These are phyloP conservation scores for Tadarida brasiliensis DNA, from an alignment of 2,797 vertebrate species.

Conservation along the genomic window DNA sequence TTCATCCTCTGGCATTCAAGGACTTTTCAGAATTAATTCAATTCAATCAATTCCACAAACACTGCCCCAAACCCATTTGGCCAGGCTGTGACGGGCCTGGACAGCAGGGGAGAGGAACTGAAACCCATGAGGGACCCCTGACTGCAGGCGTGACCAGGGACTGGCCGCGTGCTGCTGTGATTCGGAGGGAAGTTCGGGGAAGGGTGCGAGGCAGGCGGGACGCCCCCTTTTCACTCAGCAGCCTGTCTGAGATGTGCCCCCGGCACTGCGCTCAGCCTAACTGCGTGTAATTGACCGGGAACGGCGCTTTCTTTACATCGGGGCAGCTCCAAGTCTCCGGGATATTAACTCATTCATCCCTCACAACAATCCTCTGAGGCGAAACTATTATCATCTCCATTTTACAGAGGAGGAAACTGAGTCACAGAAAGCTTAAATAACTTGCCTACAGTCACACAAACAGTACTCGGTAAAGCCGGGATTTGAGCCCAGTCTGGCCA, in stretches of 20 bases:
- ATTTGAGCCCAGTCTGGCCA: background rate
- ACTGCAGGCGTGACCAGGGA: background rate
- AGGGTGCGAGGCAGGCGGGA: background rate
- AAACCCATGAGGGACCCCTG: background rate
- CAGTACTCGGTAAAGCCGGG: background rate
- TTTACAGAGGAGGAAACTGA: slow-evolving; percentile 63
- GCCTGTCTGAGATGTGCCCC: background rate
- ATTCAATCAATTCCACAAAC: background rate
- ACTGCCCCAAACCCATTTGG: background rate
- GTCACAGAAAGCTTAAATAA: background rate
- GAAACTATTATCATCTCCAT: slow-evolving; percentile 16
- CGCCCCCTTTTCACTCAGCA: background rate
- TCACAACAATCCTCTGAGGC: background rate
- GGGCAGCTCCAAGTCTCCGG: background rate
- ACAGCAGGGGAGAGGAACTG: background rate
- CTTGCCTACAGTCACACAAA: background rate
- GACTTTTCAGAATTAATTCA: background rate
- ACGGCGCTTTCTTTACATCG: background rate
- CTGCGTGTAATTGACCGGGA: accelerated
- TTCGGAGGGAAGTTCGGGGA: background rate
- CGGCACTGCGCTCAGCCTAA: too few relatives aligned
- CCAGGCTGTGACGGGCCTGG: accelerated
- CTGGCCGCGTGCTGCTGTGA: accelerated
- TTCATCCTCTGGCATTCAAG: background rate
- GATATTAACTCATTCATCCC: background rate